These are phyloP conservation scores for Stenichneumon culpator DNA, from an alignment of 2,888 invertebrate genomes.

Conservation along the genomic window DNA sequence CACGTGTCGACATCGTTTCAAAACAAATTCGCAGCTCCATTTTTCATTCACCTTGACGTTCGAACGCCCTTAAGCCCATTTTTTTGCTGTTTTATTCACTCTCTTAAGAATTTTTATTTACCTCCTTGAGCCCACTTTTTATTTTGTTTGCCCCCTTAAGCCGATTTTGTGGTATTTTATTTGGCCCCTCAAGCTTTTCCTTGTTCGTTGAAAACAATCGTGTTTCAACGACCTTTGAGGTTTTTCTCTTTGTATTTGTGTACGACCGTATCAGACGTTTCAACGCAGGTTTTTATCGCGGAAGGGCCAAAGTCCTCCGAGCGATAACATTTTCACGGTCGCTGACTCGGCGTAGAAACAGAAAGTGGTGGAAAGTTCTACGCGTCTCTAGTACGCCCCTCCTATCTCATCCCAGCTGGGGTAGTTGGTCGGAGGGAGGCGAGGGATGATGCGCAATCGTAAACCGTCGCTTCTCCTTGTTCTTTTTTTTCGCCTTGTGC, in stretches of 20 bases:
- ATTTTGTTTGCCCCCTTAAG: no score
- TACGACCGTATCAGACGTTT: background rate
- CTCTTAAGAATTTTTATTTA: no score
- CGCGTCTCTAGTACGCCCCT: background rate
- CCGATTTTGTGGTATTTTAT: no score
- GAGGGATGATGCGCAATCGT: background rate
- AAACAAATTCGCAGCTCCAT: no score
- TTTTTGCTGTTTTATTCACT: no score
- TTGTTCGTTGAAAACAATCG: background rate
- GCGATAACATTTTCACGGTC: conserved; percentile 9
- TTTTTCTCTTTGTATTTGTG: background rate
- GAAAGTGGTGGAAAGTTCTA: conserved; percentile 5
- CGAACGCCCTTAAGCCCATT: no score
- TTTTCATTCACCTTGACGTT: no score
- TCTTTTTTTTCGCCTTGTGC: background rate
- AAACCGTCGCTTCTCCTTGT: background rate
- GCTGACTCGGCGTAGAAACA: conserved; percentile 5
- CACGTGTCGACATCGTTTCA: no score
- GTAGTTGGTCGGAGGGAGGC: background rate
- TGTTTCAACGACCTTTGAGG: background rate
- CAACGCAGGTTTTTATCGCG: background rate
- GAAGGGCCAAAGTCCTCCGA: background rate
- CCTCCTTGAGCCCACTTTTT: no score
- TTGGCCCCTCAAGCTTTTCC: background rate
- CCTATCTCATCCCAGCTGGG: background rate